phyloP scores from a whole-genome alignment of 2,113 vertebrate genomes.

The Megaptera novaeangliae region DNA sequence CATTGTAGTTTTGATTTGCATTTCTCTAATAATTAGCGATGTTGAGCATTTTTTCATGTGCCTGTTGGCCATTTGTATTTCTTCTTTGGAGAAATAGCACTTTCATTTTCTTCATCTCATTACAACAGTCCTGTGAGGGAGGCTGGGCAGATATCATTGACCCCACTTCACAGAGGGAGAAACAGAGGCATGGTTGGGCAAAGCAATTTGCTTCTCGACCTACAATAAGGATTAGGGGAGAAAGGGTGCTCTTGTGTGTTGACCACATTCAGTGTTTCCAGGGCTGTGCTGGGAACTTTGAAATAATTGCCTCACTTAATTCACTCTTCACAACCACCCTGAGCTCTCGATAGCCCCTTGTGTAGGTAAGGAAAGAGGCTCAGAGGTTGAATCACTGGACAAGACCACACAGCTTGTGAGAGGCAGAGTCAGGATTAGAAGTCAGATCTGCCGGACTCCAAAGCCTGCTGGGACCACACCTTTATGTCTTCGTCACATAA shows the following conservation, averaged over 20 bases:
- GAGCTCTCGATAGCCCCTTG: background rate
- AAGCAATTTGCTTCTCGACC: background rate
- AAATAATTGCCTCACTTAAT: background rate
- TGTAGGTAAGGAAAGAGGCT: background rate
- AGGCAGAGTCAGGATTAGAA: background rate
- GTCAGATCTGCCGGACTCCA: background rate
- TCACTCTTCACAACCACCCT: background rate
- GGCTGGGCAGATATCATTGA: background rate
- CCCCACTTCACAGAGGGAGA: background rate
- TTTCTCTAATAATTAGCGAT: too few species aligned
- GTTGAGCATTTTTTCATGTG: too few species aligned
- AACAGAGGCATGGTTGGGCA: background rate
- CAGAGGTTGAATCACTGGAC: background rate
- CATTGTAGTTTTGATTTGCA: too few species aligned
- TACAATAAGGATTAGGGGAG: background rate
- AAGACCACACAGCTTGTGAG: background rate
- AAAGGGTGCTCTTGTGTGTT: background rate
- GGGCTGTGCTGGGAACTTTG: background rate
- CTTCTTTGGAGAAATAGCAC: too few species aligned
- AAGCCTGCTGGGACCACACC: background rate
- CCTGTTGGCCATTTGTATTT: too few species aligned
- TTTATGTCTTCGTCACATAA: rapidly evolving
- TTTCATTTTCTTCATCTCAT: background rate
- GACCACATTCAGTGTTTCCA: background rate
- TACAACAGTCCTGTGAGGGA: too few species aligned